Evolutionary conservation across 2,113 vertebrate genomes (phyloP).

Genomic region (Thunnus thynnus): DNA sequence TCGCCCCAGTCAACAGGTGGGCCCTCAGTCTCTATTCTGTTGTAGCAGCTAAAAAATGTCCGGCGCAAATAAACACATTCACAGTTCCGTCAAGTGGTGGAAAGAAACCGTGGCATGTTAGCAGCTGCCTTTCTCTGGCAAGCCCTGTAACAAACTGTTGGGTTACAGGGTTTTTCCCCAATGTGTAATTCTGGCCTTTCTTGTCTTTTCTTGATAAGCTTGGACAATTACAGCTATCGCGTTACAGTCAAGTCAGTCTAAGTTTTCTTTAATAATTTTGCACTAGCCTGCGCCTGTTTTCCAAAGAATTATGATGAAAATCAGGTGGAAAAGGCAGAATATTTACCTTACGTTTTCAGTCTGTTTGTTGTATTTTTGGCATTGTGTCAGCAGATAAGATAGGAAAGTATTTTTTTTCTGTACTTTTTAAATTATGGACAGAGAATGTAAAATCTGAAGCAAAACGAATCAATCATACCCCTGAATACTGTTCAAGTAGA

Average conservation of each 20-base stretch:
- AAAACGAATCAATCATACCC: conserved; percentile 5
- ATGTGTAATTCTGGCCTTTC: conserved; percentile 63
- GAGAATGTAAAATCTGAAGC: background rate
- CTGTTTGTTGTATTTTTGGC: conserved; percentile 13
- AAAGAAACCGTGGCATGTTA: conserved; percentile 64
- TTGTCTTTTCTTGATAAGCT: conserved; percentile 62
- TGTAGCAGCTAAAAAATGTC: conserved; percentile 43
- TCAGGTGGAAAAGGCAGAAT: conserved; percentile 8
- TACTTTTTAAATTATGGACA: background rate
- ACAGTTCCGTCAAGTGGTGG: conserved; percentile 52
- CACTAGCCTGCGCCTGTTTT: conserved; percentile 46
- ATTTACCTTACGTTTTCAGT: conserved; percentile 24
- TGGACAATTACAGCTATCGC: conserved; percentile 65
- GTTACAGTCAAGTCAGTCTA: conserved; percentile 55
- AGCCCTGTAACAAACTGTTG: conserved; percentile 46
- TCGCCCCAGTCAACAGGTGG: conserved; percentile 67
- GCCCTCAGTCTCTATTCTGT: conserved; percentile 57
- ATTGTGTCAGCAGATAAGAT: background rate
- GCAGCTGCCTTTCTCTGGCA: conserved; percentile 72
- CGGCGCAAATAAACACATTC: conserved; percentile 66
- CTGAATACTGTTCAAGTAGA: background rate
- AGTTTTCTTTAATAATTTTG: conserved; percentile 48
- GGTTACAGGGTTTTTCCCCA: conserved; percentile 75
- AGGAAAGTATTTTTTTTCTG: background rate
- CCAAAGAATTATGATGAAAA: conserved; percentile 27